Evolutionary conservation across 2,888 invertebrate species (phyloP).

Genomic region (Nephrotoma flavescens): DNA sequence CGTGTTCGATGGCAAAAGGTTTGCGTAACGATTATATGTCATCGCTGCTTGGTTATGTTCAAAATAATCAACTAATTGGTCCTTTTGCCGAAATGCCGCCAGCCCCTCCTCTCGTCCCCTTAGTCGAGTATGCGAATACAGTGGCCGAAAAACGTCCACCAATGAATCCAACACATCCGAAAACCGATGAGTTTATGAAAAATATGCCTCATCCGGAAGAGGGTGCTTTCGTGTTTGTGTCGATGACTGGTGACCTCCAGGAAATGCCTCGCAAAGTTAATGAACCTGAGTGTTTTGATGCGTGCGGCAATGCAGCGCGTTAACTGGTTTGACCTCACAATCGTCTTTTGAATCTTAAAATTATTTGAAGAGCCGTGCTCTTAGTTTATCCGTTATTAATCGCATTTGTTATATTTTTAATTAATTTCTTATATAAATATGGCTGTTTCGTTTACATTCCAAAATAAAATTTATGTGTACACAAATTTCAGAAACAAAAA

Average conservation of each 20-base stretch:
- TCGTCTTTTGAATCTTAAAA: not conserved
- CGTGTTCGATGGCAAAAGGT: not conserved
- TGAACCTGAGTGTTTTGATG: not conserved
- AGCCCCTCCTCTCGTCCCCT: not conserved
- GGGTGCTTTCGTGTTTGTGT: not conserved
- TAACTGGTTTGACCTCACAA: not conserved
- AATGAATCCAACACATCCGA: not conserved
- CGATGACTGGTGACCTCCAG: not conserved
- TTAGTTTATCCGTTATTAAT: not conserved
- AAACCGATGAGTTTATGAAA: slow-evolving; percentile 1
- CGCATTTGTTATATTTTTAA: not conserved
- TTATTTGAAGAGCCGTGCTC: not conserved
- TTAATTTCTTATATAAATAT: not conserved
- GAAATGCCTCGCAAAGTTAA: not conserved
- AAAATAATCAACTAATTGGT: not conserved
- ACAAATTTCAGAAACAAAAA: not conserved
- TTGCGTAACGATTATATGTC: slow-evolving; percentile 1
- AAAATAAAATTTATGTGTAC: not conserved
- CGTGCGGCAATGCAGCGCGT: not conserved
- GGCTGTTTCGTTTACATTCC: not conserved
- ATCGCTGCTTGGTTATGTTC: not conserved
- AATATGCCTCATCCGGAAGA: not conserved
- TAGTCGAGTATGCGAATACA: not conserved
- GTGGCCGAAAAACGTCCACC: not conserved
- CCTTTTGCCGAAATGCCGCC: not conserved